Base-by-base conservation (phyloP, 2,888 invertebrate genomes). In the Cenopis cana region DNA sequence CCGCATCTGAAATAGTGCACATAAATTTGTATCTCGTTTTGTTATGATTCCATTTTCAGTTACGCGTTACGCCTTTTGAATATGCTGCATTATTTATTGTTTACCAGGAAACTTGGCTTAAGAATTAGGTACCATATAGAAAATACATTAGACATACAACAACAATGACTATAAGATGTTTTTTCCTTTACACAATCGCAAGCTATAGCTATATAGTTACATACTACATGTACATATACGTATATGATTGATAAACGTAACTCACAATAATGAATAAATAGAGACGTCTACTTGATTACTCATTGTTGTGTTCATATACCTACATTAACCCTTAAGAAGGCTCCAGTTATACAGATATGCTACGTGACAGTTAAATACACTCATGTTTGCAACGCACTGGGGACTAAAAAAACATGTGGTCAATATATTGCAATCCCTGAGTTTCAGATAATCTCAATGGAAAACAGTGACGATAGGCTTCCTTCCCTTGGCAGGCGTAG, bases 11-110 rank as follows among this genome's bases (percentile, higher is more conserved):
- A 33, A 41, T 54, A 4, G 29, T 68, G 29, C 52, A 41, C 14
- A 60, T 54, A 29, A 33, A 59, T 70, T 54, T 60, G 59, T 60
- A 14, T 57, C 11, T 50, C 49, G n/a, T 56, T 52, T 59, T 36
- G 41, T 55, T 56, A 17, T 64, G 52, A 54, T 64, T 57, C 54
- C 60, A 54, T 64, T 20, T 64, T 38, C 46, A 46, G 24, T 38
- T 24, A n/a, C 46, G 17, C 5, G 10, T 54, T 24, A 20, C 60
- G 29, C 10, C 5, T 54, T 59, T 59, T 46, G 52, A 60, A 59
- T 49, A 56, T 20, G 57, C 12, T 69, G 52, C 50, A 57, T 70
- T 65, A 65, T 66, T 54, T 54, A 54, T 70, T 70, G 59, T 66
- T 66, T 70, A 66, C 65, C 38, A 60, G 52, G 41, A 65, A 69